These are phyloP conservation scores for Saccostrea echinata DNA, from an alignment of 1,140 invertebrate species.

Conservation along the genomic window DNA sequence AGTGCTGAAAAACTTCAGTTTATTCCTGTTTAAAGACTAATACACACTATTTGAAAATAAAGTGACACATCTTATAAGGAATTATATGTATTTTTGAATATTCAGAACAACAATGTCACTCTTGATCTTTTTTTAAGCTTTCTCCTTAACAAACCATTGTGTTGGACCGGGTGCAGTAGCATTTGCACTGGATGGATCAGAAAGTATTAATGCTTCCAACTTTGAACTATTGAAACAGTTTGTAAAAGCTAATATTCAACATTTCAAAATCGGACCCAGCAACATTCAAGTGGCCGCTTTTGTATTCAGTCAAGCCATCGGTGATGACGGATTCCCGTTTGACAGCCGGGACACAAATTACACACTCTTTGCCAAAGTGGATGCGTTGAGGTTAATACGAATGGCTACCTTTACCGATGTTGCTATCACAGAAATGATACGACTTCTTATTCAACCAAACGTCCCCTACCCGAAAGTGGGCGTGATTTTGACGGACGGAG, in stretches of 20 bases:
- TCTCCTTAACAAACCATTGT: background rate
- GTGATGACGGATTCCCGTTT: background rate
- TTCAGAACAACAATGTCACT: background rate
- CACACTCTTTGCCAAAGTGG: constrained; percentile 3
- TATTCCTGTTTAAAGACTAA: too few species aligned
- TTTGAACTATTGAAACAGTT: constrained; percentile 35
- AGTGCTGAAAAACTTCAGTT: too few species aligned
- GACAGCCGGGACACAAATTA: background rate
- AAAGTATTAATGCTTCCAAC: constrained; percentile 27
- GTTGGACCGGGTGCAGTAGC: constrained; percentile 26
- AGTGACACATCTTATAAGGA: too few species aligned
- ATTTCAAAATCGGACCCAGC: constrained; percentile 16
- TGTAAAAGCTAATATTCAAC: constrained; percentile 10
- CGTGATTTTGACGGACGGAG: constrained; percentile 43
- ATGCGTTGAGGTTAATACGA: background rate
- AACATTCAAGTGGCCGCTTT: constrained; percentile 38
- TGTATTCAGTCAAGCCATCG: background rate
- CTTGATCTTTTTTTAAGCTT: background rate
- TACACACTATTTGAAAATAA: too few species aligned
- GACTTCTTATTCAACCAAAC: background rate
- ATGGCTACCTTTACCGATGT: constrained; percentile 34
- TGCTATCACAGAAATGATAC: background rate
- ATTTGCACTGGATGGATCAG: constrained; percentile 45
- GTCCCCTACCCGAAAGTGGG: constrained; percentile 32
- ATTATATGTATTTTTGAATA: background rate